Evolutionary conservation across 2,888 invertebrate species (phyloP).

Genomic region (Andrena praecox): DNA sequence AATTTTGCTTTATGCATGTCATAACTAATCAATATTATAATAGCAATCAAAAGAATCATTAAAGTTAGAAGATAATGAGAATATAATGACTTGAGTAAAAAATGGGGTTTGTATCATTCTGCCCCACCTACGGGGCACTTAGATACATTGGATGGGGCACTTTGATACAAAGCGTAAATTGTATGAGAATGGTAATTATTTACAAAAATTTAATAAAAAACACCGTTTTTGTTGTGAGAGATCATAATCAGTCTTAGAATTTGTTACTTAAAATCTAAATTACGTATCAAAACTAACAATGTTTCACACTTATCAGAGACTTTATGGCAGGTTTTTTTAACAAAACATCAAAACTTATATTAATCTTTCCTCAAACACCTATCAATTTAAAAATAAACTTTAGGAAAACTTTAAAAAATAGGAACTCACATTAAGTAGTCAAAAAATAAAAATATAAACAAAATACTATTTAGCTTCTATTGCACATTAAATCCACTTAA

Average conservation of each 20-base stretch:
- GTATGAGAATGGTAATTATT: background rate
- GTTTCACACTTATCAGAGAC: background rate
- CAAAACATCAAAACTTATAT: slow-evolving; percentile 1
- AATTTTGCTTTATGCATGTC: no score
- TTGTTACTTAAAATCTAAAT: slow-evolving; percentile 3
- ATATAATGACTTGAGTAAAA: background rate
- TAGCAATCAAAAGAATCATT: background rate
- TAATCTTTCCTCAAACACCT: background rate
- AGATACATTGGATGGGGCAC: background rate
- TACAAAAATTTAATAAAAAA: slow-evolving; percentile 8
- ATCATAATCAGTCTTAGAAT: background rate
- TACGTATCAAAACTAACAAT: background rate
- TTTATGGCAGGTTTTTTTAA: background rate
- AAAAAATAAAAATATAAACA: background rate
- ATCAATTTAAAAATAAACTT: slow-evolving; percentile 1
- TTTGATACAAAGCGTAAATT: background rate
- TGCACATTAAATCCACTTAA: slow-evolving; percentile 22
- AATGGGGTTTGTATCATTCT: slow-evolving; percentile 8
- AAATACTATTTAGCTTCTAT: slow-evolving; percentile 9
- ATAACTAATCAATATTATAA: no score
- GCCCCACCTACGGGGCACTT: slow-evolving; percentile 5
- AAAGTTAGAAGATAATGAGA: background rate
- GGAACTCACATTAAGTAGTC: background rate
- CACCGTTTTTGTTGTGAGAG: background rate
- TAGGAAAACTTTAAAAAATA: background rate